Evolutionary conservation across 2,888 invertebrate genomes (phyloP).

Genomic region (Gymnoscelis rufifasciata): DNA sequence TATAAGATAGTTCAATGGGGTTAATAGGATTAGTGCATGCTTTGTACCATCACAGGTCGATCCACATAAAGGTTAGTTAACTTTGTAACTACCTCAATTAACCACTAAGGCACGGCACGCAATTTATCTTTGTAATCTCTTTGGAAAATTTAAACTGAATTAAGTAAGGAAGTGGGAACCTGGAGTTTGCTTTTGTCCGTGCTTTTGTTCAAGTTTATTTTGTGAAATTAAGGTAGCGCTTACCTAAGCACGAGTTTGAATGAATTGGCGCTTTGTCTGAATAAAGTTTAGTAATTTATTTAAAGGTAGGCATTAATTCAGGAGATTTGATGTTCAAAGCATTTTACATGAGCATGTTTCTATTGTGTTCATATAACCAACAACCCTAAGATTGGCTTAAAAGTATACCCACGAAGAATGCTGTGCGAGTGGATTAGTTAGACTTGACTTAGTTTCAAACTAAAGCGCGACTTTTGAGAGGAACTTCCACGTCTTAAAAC

Average conservation of each 20-base stretch:
- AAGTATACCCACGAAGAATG: too few species aligned
- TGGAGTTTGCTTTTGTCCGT: conserved; percentile 8
- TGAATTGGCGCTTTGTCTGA: conserved; percentile 2
- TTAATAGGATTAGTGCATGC: conserved; percentile 58
- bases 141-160: conserved; percentile 13
- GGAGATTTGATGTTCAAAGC: background rate
- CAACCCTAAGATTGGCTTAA: too few species aligned
- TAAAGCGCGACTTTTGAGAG: background rate
- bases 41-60: conserved; percentile 42
- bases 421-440: background rate
- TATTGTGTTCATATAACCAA: background rate
- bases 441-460: background rate
- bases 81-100: conserved; percentile 29
- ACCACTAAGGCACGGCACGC: conserved; percentile 12
- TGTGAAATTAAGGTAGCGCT: conserved; percentile 2
- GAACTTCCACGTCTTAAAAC: background rate
- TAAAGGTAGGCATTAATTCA: background rate
- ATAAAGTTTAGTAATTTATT: conserved; percentile 2
- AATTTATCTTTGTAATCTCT: conserved; percentile 15
- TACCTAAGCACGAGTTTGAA: conserved; percentile 1
- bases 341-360: too few species aligned
- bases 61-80: conserved; percentile 35
- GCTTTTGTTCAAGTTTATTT: conserved; percentile 14
- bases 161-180: conserved; percentile 5
- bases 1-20: conserved; percentile 52